Conservation (phyloP, 2,797 vertebrate species). For the Scarus forsteni region DNA sequence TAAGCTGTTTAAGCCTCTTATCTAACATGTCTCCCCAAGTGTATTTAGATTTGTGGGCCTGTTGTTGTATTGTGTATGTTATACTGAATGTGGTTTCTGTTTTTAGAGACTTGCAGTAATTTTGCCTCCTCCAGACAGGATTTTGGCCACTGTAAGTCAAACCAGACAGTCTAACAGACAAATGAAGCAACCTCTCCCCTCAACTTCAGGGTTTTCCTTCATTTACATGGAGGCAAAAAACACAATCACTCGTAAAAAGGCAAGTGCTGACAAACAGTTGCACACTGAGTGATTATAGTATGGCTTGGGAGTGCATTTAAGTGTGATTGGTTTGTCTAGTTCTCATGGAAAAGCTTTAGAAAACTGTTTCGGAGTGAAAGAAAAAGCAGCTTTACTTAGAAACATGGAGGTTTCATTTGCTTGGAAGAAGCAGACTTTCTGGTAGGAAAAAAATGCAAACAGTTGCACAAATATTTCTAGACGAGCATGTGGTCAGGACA, state of each 20-base stretch:
- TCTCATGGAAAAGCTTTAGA: slow-evolving; percentile 34
- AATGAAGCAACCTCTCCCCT: slow-evolving; percentile 40
- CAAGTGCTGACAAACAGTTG: slow-evolving; percentile 19
- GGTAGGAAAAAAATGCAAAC: slow-evolving; percentile 12
- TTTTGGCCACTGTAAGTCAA: slow-evolving; percentile 87
- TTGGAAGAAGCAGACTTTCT: slow-evolving; percentile 27
- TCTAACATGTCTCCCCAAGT: slow-evolving; percentile 16
- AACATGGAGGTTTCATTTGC: slow-evolving; percentile 45
- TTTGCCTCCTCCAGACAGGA: slow-evolving; percentile 83
- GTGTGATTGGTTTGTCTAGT: slow-evolving; percentile 37
- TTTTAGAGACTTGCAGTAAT: slow-evolving; percentile 83
- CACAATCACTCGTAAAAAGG: slow-evolving; percentile 1
- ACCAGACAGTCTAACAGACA: slow-evolving; percentile 75
- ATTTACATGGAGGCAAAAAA: slow-evolving; percentile 24
- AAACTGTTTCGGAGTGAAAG: slow-evolving; percentile 26
- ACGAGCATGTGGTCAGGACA: slow-evolving; percentile 23
- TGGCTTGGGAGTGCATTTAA: slow-evolving; percentile 21
- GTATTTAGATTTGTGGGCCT: slow-evolving; percentile 24
- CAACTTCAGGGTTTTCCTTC: slow-evolving; percentile 21
- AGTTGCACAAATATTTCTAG: slow-evolving; percentile 19
- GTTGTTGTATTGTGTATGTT: slow-evolving; percentile 46
- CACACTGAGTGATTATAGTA: slow-evolving; percentile 15
- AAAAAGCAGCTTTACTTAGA: slow-evolving; percentile 36
- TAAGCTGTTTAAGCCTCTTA: slow-evolving; percentile 31
- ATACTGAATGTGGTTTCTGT: slow-evolving; percentile 63